Percentiles rank a stretch among this genome's conserved stretches.
Evolutionary conservation across 2,888 invertebrate genomes (phyloP).

Genomic region (Patella caerulea): DNA sequence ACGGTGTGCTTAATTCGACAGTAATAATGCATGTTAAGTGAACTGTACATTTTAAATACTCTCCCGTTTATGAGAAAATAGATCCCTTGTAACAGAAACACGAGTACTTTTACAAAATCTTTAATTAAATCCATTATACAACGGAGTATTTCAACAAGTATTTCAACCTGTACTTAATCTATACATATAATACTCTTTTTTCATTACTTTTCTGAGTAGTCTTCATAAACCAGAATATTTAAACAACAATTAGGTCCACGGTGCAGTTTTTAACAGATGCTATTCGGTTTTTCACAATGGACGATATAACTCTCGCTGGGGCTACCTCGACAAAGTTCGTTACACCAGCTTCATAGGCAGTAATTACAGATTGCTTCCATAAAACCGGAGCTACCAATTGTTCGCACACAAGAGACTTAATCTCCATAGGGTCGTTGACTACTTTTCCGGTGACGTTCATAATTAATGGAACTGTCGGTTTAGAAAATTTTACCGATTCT

Average conservation of each 20-base stretch:
- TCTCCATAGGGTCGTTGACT: not conserved
- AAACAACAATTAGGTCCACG: not conserved
- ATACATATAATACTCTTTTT: no score
- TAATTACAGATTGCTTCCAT: not conserved
- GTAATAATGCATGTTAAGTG: no score
- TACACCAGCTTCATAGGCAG: not conserved
- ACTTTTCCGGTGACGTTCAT: not conserved
- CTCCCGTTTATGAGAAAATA: no score
- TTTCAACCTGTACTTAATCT: no score
- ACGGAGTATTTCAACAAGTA: no score
- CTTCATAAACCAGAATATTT: not conserved
- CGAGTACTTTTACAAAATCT: no score
- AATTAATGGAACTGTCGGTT: not conserved
- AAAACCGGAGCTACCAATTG: not conserved
- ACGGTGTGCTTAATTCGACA: no score
- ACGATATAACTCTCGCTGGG: not conserved
- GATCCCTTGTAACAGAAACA: no score
- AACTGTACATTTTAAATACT: no score
- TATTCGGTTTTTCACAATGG: slow-evolving; percentile 5
- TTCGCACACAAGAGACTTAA: not conserved
- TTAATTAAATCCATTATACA: no score
- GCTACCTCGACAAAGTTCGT: not conserved
- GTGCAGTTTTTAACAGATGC: not conserved
- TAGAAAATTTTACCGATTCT: not conserved
- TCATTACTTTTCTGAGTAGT: no score